Conservation (phyloP, 2,888 invertebrate genomes). For the Lithosia quadra region DNA sequence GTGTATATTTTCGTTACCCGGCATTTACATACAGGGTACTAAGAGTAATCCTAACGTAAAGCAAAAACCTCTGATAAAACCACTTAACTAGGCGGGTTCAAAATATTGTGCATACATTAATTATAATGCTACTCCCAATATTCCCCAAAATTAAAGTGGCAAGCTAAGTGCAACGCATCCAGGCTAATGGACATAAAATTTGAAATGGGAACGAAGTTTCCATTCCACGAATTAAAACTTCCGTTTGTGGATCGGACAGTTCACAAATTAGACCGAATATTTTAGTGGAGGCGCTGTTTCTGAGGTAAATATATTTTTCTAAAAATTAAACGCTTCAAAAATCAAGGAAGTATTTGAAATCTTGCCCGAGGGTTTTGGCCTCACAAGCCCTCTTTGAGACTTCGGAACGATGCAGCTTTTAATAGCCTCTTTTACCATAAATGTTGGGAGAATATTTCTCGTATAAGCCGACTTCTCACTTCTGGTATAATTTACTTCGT, state of each 20-base stretch:
- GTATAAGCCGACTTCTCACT: not conserved
- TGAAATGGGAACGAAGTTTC: slow-evolving; percentile 44
- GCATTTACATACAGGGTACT: not conserved
- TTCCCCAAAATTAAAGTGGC: slow-evolving; percentile 30
- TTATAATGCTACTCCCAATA: not conserved
- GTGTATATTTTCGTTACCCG: not conserved
- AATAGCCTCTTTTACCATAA: not conserved
- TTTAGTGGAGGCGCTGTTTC: slow-evolving; percentile 2
- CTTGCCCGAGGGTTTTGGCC: not conserved
- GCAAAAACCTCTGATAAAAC: not conserved
- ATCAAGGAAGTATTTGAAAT: not conserved
- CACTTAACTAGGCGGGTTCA: not conserved
- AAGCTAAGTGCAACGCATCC: slow-evolving; percentile 30
- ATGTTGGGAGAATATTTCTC: not conserved
- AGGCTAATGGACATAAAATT: slow-evolving; percentile 45
- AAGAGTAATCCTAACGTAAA: not conserved
- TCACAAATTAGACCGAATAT: slow-evolving; percentile 12
- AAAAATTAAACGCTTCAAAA: not conserved
- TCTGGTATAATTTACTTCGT: not conserved
- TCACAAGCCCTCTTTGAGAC: not conserved
- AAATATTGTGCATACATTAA: not conserved
- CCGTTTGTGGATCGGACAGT: slow-evolving; percentile 35
- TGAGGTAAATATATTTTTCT: not conserved
- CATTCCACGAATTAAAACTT: slow-evolving; percentile 54
- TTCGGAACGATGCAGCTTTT: not conserved